A percentile compares a stretch with the other conserved stretches of the same genome.
Evolutionary conservation across 2,888 invertebrate genomes (phyloP).

Genomic region (Vannuccia rotundouncinata): DNA sequence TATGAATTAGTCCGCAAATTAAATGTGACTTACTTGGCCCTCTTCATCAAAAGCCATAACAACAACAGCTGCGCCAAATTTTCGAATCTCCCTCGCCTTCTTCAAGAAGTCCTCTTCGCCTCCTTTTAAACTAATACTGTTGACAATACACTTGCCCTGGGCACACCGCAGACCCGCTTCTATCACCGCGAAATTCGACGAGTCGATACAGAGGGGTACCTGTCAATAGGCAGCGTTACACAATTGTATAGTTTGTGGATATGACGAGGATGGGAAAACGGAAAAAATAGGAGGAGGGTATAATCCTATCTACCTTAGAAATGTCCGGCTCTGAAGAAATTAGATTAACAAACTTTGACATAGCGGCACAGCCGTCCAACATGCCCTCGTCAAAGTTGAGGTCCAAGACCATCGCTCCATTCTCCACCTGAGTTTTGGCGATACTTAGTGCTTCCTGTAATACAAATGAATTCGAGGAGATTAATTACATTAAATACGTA

Average conservation of each 20-base stretch:
- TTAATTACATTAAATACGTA: neutral
- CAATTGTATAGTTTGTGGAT: too few species aligned
- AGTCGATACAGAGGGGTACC: constrained; percentile 62
- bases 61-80: constrained; percentile 61
- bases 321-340: constrained; percentile 62
- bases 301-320: too few species aligned
- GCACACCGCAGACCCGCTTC: constrained; percentile 61
- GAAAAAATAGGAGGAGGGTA: neutral
- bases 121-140: constrained; percentile 62
- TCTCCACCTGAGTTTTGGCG: constrained; percentile 61
- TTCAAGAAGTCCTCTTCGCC: constrained; percentile 60
- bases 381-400: constrained; percentile 63
- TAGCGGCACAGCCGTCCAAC: constrained; percentile 60
- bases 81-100: constrained; percentile 59
- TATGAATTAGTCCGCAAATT: too few species aligned
- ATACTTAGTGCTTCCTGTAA: constrained; percentile 59
- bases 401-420: constrained; percentile 62
- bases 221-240: constrained; percentile 42
- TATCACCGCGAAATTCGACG: constrained; percentile 61
- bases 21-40: constrained; percentile 61
- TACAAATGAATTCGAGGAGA: neutral
- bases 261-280: too few species aligned
- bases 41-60: constrained; percentile 63
- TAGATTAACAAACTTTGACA: constrained; percentile 61
- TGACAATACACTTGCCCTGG: constrained; percentile 62